Percentiles rank a stretch among this genome's conserved stretches.
Evolutionary conservation across 2,113 vertebrate genomes (phyloP).

Genomic region (Malurus cyaneus): DNA sequence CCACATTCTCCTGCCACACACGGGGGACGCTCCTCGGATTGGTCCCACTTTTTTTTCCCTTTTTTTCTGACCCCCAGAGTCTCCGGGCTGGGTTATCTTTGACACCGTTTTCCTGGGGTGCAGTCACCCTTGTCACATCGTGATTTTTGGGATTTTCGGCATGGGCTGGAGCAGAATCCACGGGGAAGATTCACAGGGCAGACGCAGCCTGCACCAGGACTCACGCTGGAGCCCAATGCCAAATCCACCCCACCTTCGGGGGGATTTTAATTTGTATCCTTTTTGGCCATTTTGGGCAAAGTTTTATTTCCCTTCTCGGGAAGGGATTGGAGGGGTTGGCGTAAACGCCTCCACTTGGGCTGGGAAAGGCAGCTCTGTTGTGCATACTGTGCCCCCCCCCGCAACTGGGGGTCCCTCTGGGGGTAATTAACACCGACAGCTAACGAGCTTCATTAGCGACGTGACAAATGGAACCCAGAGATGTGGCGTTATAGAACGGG

Average conservation of each 20-base stretch:
- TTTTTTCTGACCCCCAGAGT: accelerated
- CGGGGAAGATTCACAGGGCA: accelerated
- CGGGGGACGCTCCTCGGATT: neutral
- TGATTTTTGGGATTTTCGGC: neutral
- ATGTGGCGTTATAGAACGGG: accelerated
- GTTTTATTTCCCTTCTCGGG: neutral
- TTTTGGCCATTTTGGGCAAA: neutral
- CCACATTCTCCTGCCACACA: accelerated
- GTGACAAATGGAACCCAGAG: neutral
- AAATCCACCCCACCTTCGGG: neutral
- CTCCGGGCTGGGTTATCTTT: accelerated
- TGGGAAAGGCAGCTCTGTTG: neutral
- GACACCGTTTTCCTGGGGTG: accelerated
- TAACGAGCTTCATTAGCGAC: neutral
- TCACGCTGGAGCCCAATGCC: accelerated
- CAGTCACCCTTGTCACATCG: accelerated
- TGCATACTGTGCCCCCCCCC: accelerated
- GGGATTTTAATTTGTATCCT: accelerated
- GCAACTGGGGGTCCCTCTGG: neutral
- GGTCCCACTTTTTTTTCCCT: neutral
- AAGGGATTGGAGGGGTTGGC: accelerated
- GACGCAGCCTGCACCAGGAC: accelerated
- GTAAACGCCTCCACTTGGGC: too few species aligned
- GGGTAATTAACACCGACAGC: neutral
- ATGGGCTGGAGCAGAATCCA: neutral